Evolutionary conservation across 2,888 invertebrate genomes (phyloP), one percentile per base, ranked within the genome.

Genomic region (Habrosyne pyritoides): DNA sequence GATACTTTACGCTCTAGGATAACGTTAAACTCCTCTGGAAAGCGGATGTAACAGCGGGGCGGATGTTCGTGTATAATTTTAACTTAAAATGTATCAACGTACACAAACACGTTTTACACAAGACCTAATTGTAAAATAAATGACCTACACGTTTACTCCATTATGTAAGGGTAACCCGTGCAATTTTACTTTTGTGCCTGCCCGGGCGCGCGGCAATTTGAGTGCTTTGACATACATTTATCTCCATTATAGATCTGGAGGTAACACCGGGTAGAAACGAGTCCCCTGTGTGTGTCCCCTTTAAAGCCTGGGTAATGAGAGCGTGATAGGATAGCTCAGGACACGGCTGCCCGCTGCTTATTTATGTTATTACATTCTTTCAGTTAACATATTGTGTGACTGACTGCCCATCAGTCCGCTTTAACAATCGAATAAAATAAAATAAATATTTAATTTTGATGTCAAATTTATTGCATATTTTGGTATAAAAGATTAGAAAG

Each of bases 181-280:
- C 84, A 82, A 86, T 88, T 88, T 87, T 84, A 85, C 84, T 86
- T 87, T 84, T 78, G 75, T 77, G 68, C 69, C 72, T 73, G 67
- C 63, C 21, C 51, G 61, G 58, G 63, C 66, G 69, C 71, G 70
- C 69, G 71, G 81, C 82, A 81, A 83, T 88, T 87, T 84, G 81
- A 86, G 83, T 83, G 79, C 84, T 89, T 88, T 89, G 90, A 87
- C 90, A 86, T 86, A 84, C 86, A 91, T 92, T 90, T 89, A 89
- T 91, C 90, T 90, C 87, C 83, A 90, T 92, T 90, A 86, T 71
- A 84, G 84, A 87, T 86, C 84, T 85, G 64, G 71, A 75, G 75
- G 80, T 75, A 70, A 55, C 66, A 58, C 26, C 57, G 59, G 61
- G 60, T 66, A 63, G 67, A 84, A 72, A 80, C 69, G 75, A 42